These are phyloP conservation scores for Actinia tenebrosa DNA, from an alignment of 64 coral and sea anemone species.

Conservation along the genomic window DNA sequence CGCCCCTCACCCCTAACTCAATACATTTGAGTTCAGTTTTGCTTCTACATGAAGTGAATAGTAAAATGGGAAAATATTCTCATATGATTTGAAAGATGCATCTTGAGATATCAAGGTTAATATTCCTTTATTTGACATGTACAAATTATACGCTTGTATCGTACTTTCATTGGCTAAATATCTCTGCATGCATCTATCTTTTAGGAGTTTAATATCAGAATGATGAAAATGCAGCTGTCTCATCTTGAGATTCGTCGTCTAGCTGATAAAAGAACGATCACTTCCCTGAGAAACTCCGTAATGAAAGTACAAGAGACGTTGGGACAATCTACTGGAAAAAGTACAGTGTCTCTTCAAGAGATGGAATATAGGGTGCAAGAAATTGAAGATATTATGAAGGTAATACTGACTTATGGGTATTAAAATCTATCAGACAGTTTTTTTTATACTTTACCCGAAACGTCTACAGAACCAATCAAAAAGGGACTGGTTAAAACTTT, in stretches of 20 bases:
- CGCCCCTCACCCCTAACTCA: too few relatives aligned
- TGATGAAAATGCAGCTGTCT: not conserved
- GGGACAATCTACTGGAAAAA: not conserved
- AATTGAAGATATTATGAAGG: not conserved
- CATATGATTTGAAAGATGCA: too few relatives aligned
- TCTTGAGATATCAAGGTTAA: too few relatives aligned
- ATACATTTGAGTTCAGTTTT: too few relatives aligned
- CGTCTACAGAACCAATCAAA: too few relatives aligned
- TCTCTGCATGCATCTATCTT: not conserved
- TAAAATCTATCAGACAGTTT: not conserved
- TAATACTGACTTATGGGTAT: not conserved
- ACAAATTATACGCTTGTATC: too few relatives aligned
- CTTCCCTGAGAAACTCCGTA: not conserved
- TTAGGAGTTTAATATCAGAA: not conserved
- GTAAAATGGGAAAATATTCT: too few relatives aligned
- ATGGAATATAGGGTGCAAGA: not conserved
- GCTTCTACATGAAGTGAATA: too few relatives aligned
- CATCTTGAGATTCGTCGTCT: conserved; percentile 11
- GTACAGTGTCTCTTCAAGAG: not conserved
- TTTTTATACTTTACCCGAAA: too few relatives aligned
- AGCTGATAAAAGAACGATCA: not conserved
- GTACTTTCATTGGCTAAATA: too few relatives aligned
- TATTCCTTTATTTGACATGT: too few relatives aligned
- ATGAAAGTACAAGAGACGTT: not conserved
- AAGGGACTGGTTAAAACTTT: too few relatives aligned